Base-by-base conservation (phyloP, 2,797 vertebrate species). In the Acanthopagrus latus region DNA sequence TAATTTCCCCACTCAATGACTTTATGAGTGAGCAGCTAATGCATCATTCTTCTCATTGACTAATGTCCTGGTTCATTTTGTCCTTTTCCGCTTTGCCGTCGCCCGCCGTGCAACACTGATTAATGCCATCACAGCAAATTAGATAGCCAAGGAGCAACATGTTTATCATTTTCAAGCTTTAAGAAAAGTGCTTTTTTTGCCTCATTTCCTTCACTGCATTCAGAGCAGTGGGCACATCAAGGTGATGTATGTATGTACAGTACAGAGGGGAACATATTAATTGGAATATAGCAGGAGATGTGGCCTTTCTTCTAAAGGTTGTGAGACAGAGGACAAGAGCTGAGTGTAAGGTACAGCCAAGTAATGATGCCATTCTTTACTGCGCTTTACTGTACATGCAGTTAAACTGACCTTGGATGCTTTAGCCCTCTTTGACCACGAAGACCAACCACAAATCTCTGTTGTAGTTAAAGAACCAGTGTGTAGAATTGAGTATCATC, bases 61-160 rank as follows among this genome's bases (percentile, higher is more conserved):
- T 94, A 93, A 93, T 92, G 91, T 86, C 84, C 90, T 47, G 82
- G 82, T 88, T 93, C 87, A 88, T 92, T 93, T 91, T 89, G 92
- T 93, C 92, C 92, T 93, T 90, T 90, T 33, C 85, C 58, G 76
- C 84, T 84, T 90, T 79, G 59, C 85, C 78, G 48, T 90, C 85
- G 71, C 92, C 92, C 75, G 84, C 90, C 84, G 87, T 70, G 90
- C 85, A 90, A 90, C 86, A 74, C 89, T 94, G 92, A 94, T 94
- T 94, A 93, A 94, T 93, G 90, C 87, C 91, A 89, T 92, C 84
- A 89, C 84, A 76, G 88, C 88, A 94, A 94, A 93, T 94, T 91
- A 93, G 90, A 94, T 92, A 90, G 90, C 89, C 82, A 41, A 81
- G 81, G 89, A 91, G 84, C 89, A 92, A 92, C 92, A 84, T 94